A percentile compares a stretch with the other conserved stretches of the same genome.
Conservation (phyloP, 1,140 invertebrate species). For the Chionoecetes opilio region DNA sequence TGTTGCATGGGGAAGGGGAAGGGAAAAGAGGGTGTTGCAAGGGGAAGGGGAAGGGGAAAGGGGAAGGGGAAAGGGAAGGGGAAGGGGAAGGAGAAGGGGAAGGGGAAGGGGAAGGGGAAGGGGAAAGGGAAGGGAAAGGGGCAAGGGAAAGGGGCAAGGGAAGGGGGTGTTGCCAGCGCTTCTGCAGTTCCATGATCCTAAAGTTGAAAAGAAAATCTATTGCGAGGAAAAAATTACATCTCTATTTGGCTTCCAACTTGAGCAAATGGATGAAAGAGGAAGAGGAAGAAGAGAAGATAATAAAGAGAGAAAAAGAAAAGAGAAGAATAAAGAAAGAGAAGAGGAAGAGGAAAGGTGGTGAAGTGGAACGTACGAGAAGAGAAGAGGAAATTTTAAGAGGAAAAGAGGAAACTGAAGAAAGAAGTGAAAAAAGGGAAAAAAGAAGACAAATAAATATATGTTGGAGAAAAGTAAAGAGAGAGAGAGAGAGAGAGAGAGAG, state of each 20-base stretch:
- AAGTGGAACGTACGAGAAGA: not conserved
- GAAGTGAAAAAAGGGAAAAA: too few relatives aligned
- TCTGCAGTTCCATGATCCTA: too few relatives aligned
- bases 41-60: not conserved
- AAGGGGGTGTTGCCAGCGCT: too few relatives aligned
- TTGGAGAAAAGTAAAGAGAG: too few relatives aligned
- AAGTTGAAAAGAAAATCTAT: too few relatives aligned
- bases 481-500: too few relatives aligned
- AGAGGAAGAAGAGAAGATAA: not conserved
- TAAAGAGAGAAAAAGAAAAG: too few relatives aligned
- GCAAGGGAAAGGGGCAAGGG: not conserved
- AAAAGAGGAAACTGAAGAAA: not conserved
- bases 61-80: not conserved
- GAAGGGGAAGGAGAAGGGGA: not conserved
- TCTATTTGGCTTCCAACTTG: too few relatives aligned
- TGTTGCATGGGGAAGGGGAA: not conserved
- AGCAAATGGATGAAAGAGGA: not conserved
- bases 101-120: not conserved
- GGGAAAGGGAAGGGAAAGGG: not conserved
- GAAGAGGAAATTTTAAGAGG: not conserved
- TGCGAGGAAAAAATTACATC: too few relatives aligned
- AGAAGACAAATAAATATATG: too few relatives aligned
- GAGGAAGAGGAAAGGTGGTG: too few relatives aligned
- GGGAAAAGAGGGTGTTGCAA: not conserved
- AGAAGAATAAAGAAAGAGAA: too few relatives aligned